A percentile compares a stretch with the other conserved stretches of the same genome.
These are phyloP conservation scores for Sepiola atlantica DNA, from an alignment of 2,888 invertebrate species.

Conservation along the genomic window DNA sequence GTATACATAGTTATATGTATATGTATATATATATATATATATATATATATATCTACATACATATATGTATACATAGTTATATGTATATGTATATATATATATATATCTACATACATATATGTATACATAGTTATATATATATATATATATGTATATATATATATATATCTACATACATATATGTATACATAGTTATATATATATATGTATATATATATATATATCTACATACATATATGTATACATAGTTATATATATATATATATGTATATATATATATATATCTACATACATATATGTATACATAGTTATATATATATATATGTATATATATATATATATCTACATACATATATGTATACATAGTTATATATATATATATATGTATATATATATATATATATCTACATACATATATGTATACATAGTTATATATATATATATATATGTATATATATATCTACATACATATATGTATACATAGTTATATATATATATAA, in stretches of 20 bases:
- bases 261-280: neutral
- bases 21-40: neutral
- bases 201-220: neutral
- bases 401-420: neutral
- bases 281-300: neutral
- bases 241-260: neutral
- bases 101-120: neutral
- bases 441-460: neutral
- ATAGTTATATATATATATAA: neutral
- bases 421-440: neutral
- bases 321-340: neutral
- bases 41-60: neutral
- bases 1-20: neutral
- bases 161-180: neutral
- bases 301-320: neutral
- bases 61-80: neutral
- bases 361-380: neutral
- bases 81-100: neutral
- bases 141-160: neutral
- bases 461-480: neutral
- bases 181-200: neutral
- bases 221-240: neutral
- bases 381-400: slow-evolving; percentile 8
- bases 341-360: neutral
- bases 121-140: neutral